A percentile compares a stretch with the other conserved stretches of the same genome.
These are phyloP conservation scores for Papilio polytes DNA, from an alignment of 1,140 invertebrate genomes.

Conservation along the genomic window DNA sequence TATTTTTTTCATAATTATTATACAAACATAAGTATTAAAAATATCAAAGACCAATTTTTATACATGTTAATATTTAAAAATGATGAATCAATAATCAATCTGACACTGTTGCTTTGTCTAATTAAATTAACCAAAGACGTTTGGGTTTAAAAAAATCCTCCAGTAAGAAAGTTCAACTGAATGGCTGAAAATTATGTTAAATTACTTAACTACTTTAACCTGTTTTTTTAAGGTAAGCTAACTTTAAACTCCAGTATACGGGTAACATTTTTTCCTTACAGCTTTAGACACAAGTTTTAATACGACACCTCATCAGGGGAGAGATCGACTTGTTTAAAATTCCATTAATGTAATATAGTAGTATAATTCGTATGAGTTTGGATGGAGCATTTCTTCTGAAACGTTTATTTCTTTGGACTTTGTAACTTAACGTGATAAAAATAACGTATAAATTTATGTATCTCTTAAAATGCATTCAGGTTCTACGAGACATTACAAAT, in stretches of 20 bases:
- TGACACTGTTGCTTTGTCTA: too few relatives aligned
- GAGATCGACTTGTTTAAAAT: neutral
- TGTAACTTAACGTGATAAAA: neutral
- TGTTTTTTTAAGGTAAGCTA: neutral
- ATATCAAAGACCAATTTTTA: neutral
- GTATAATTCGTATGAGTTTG: neutral
- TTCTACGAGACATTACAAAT: too few relatives aligned
- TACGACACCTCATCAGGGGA: neutral
- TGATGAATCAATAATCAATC: too few relatives aligned
- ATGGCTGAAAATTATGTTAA: too few relatives aligned
- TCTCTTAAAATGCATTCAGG: too few relatives aligned
- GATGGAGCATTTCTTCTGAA: neutral
- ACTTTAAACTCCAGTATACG: neutral
- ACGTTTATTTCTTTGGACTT: neutral
- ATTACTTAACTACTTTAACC: neutral
- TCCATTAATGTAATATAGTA: too few relatives aligned
- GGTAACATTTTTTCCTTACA: neutral
- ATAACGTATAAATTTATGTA: neutral
- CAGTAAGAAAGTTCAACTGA: too few relatives aligned
- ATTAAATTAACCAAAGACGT: neutral
- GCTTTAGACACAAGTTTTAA: neutral
- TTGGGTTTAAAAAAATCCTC: neutral
- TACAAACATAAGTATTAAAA: neutral
- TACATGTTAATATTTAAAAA: too few relatives aligned
- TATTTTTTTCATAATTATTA: constrained; percentile 4